Conservation (phyloP, 2,888 invertebrate genomes). For the Pecten maximus region DNA sequence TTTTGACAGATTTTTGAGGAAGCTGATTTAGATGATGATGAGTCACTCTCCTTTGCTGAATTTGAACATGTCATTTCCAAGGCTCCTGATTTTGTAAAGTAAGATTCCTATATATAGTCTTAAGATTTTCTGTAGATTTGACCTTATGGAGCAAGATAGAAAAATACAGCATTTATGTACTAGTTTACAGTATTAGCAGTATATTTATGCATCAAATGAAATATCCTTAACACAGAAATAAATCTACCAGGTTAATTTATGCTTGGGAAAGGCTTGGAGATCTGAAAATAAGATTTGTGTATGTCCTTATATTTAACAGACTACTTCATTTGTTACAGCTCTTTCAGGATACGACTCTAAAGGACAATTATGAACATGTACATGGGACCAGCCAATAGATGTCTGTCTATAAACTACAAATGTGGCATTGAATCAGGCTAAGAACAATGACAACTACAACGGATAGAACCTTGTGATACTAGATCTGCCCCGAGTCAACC, state of each 20-base stretch:
- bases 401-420: neutral
- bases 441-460: neutral
- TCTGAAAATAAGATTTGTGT: no score
- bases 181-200: no score
- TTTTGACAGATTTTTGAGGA: constrained; percentile 78
- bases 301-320: no score
- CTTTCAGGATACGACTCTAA: constrained; percentile 72
- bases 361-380: neutral
- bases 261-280: no score
- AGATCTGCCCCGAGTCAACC: neutral
- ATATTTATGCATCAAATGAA: no score
- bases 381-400: neutral
- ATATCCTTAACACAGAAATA: no score
- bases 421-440: neutral
- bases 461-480: neutral
- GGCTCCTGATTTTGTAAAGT: constrained; percentile 82
- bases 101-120: constrained; percentile 57
- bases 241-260: no score
- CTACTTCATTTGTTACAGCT: constrained; percentile 61
- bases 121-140: no score
- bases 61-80: constrained; percentile 83
- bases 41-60: constrained; percentile 81
- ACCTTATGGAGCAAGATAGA: no score
- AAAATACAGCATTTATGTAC: no score
- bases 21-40: constrained; percentile 82